Evolutionary conservation across 2,888 invertebrate species (phyloP), one percentile per base, ranked within the genome.

Genomic region (Zaprionus lineosus): DNA sequence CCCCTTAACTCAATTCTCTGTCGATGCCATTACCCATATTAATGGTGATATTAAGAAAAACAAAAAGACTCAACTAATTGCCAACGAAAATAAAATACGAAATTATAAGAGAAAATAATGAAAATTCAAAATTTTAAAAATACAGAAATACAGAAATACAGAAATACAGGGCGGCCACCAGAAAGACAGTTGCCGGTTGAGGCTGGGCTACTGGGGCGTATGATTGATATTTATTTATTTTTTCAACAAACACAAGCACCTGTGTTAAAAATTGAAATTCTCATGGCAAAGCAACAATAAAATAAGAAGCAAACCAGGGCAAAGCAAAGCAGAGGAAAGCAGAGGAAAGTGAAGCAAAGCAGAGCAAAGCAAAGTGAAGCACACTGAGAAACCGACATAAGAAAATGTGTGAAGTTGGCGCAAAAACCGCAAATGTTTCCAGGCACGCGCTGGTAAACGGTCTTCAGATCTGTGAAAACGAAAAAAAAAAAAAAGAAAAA

Each of bases 151-250:
- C n/a, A n/a, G n/a, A n/a, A n/a, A n/a, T n/a, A n/a, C n/a, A n/a
- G n/a, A n/a, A n/a, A n/a, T n/a, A n/a, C n/a, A n/a, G n/a, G n/a
- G n/a, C n/a, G n/a, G n/a, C n/a, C n/a, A n/a, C n/a, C n/a, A n/a
- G n/a, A n/a, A n/a, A n/a, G 14, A 7, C 36, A 47, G 33, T 46
- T 28, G 41, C 19, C 34, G 52, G 33, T 55, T 47, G 16, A 36
- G 55, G 61, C 48, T 39, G 37, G 63, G 39, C 65, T 61, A 61
- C 43, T 78, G 69, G 65, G 62, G 83, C 83, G 72, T 70, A 81
- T 81, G 83, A 81, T 82, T 81, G 79, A 78, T 84, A 79, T 81
- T 84, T 84, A 82, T 84, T 83, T 84, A 82, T 84, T 83, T 82
- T 84, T 77, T 67, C 62, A 62, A 70, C 81, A 77, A 73, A 79